Conservation (phyloP, 2,113 vertebrate genomes). For the Bubo blakistoni region DNA sequence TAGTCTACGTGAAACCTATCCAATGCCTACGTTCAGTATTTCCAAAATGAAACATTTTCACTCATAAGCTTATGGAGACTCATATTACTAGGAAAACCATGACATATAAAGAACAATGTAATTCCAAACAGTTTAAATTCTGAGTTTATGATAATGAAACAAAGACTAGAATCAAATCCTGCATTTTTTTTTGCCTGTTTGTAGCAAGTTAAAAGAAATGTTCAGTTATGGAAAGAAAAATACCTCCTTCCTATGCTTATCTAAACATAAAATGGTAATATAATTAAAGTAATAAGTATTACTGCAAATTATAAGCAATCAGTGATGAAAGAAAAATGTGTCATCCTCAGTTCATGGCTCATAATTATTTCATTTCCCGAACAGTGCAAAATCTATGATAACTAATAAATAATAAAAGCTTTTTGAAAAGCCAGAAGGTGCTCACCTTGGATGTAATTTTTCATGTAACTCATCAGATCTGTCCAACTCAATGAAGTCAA, state of each 20-base stretch:
- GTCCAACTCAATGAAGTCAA: not conserved
- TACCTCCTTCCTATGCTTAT: not conserved
- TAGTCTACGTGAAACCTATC: not conserved
- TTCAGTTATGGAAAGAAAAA: not conserved
- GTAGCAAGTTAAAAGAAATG: not conserved
- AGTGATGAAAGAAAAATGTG: slow-evolving; percentile 1
- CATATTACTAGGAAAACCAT: not conserved
- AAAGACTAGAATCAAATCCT: not conserved
- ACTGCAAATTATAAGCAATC: slow-evolving; percentile 17
- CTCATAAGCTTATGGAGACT: not conserved
- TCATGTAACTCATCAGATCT: not conserved
- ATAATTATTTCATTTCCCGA: slow-evolving; percentile 28
- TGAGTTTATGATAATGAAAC: not conserved
- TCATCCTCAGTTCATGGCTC: not conserved
- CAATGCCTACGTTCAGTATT: not conserved
- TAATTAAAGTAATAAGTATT: slow-evolving; percentile 6
- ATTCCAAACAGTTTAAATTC: not conserved
- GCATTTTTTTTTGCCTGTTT: not conserved
- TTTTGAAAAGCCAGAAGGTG: not conserved
- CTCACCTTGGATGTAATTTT: not conserved
- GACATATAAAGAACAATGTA: not conserved
- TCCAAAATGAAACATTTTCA: not conserved
- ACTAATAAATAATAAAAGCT: not conserved
- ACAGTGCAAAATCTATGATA: not conserved
- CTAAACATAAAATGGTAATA: slow-evolving; percentile 18